These are phyloP conservation scores for Micronycteris hirsuta DNA, from an alignment of 2,113 vertebrate species.

Conservation along the genomic window DNA sequence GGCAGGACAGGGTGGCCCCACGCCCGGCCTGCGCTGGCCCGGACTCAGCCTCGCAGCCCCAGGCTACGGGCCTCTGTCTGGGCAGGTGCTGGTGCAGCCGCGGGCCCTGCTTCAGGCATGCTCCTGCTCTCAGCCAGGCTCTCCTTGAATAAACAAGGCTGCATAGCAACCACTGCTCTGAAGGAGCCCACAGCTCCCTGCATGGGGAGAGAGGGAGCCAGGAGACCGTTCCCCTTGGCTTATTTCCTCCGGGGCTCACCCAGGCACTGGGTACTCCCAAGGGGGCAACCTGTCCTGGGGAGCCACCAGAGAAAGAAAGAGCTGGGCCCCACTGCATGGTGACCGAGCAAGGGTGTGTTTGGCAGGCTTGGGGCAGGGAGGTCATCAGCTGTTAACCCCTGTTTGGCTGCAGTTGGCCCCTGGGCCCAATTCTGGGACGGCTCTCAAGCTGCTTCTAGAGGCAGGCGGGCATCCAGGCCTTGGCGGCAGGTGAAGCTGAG, in stretches of 20 bases:
- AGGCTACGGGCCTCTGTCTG: background rate
- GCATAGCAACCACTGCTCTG: conserved; percentile 76
- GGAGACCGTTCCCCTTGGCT: background rate
- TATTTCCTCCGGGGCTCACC: background rate
- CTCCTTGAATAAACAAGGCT: conserved; percentile 78
- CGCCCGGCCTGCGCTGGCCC: background rate
- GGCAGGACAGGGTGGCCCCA: background rate
- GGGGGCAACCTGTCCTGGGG: background rate
- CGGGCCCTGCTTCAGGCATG: background rate
- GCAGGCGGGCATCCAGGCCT: background rate
- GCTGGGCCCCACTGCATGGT: fast-evolving
- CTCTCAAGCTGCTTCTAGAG: background rate
- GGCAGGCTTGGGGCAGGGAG: background rate
- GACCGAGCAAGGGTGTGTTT: fast-evolving
- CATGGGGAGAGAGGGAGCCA: background rate
- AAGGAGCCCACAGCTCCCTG: conserved; percentile 56
- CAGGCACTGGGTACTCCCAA: background rate
- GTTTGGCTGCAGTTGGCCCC: background rate
- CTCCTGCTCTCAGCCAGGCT: background rate
- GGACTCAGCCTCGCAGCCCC: background rate
- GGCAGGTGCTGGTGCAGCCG: background rate
- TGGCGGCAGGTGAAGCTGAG: background rate
- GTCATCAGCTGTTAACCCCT: fast-evolving
- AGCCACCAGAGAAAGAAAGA: background rate
- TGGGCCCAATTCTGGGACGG: background rate